These are phyloP conservation scores for Nomada ferruginata DNA, from an alignment of 2,888 invertebrate species.

Conservation along the genomic window DNA sequence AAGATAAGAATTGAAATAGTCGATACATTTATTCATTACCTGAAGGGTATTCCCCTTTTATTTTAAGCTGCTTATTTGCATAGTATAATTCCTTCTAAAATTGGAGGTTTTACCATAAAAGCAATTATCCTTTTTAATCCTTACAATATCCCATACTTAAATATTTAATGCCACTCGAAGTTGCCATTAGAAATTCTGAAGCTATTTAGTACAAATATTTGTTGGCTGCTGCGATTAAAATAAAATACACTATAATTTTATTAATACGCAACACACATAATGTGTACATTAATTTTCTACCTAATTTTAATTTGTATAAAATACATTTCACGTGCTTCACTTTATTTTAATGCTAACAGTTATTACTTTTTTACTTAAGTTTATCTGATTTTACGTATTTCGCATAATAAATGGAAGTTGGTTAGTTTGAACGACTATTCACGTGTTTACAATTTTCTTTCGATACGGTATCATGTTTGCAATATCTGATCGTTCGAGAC, in stretches of 20 bases:
- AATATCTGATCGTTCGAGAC: background rate
- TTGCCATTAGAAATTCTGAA: too few relatives aligned
- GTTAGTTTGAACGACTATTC: background rate
- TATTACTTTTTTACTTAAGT: too few relatives aligned
- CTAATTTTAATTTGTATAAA: background rate
- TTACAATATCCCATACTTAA: background rate
- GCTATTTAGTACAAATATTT: too few relatives aligned
- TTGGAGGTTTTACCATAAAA: too few relatives aligned
- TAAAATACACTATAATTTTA: background rate
- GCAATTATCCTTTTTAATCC: background rate
- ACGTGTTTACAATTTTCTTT: background rate
- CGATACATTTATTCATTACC: too few relatives aligned
- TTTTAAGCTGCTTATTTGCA: too few relatives aligned
- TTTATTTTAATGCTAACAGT: too few relatives aligned
- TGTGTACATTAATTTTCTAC: background rate
- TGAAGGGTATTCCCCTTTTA: too few relatives aligned
- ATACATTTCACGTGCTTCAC: background rate
- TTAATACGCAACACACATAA: background rate
- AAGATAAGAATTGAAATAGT: too few relatives aligned
- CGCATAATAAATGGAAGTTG: background rate
- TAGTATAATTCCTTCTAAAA: background rate
- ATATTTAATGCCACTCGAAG: background rate
- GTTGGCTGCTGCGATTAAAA: too few relatives aligned
- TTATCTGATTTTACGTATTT: background rate
- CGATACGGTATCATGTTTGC: background rate